These are phyloP conservation scores for Hesperophylax magnus DNA, from an alignment of 1,140 invertebrate species.

Conservation along the genomic window DNA sequence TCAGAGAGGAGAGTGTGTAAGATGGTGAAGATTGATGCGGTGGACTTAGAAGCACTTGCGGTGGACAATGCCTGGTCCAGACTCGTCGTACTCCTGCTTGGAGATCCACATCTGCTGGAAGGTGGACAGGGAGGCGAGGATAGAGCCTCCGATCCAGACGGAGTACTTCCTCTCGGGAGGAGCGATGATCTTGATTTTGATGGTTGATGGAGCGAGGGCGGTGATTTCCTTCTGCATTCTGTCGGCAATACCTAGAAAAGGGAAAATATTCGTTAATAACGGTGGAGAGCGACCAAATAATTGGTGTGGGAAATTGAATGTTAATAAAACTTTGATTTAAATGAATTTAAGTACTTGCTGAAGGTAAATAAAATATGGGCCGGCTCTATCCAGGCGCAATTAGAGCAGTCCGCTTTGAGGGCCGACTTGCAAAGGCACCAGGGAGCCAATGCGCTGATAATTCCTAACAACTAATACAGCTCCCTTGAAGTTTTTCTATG, in stretches of 20 bases:
- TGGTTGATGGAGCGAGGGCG: slow-evolving; percentile 86
- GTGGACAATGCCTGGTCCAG: slow-evolving; percentile 94
- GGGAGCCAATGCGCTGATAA: too few species aligned
- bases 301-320: too few species aligned
- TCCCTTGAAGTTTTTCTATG: too few species aligned
- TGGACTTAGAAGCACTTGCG: slow-evolving; percentile 93
- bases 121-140: slow-evolving; percentile 88
- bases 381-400: too few species aligned
- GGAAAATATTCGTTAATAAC: neutral
- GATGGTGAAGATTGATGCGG: neutral
- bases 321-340: too few species aligned
- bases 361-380: too few species aligned
- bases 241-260: slow-evolving; percentile 82
- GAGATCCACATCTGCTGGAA: slow-evolving; percentile 98
- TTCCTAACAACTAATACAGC: too few species aligned
- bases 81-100: slow-evolving; percentile 96
- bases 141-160: slow-evolving; percentile 92
- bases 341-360: too few species aligned
- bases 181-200: slow-evolving; percentile 96
- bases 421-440: too few species aligned
- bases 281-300: too few species aligned
- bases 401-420: too few species aligned
- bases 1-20: slow-evolving; percentile 28
- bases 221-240: slow-evolving; percentile 93
- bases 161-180: slow-evolving; percentile 94